Conservation (phyloP, 2,888 invertebrate species). For the Hypomecis punctinalis region DNA sequence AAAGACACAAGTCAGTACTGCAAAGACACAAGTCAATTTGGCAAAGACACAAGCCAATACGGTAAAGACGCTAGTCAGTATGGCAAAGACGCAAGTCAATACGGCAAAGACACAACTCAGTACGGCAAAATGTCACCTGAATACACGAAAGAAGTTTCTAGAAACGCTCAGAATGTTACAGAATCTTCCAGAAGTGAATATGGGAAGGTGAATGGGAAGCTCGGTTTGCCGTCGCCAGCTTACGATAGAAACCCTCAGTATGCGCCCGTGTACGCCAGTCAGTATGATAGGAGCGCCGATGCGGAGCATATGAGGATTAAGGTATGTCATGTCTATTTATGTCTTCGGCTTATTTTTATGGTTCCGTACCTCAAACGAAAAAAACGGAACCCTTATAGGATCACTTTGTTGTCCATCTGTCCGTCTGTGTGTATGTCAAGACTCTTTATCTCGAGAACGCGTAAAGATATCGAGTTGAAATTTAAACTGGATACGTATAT, state of each 20-base stretch:
- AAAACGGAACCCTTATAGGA: no score
- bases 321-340: constrained; percentile 55
- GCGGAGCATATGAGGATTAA: constrained; percentile 71
- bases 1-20: constrained; percentile 14
- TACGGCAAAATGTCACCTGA: constrained; percentile 7
- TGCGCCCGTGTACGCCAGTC: constrained; percentile 68
- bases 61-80: constrained; percentile 1
- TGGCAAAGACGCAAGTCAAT: constrained; percentile 1
- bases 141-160: constrained; percentile 16
- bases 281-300: constrained; percentile 74
- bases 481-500: no score
- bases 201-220: constrained; percentile 52
- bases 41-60: constrained; percentile 4
- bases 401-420: no score
- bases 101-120: background rate
- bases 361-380: no score
- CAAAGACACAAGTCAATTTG: constrained; percentile 1
- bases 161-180: constrained; percentile 24
- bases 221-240: constrained; percentile 59
- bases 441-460: no score
- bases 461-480: no score
- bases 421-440: no score
- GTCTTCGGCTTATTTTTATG: no score
- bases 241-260: constrained; percentile 76
- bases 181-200: constrained; percentile 37